Evolutionary conservation across 2,797 vertebrate species (phyloP), one percentile per base, ranked within the genome.

Genomic region (Tadarida brasiliensis): DNA sequence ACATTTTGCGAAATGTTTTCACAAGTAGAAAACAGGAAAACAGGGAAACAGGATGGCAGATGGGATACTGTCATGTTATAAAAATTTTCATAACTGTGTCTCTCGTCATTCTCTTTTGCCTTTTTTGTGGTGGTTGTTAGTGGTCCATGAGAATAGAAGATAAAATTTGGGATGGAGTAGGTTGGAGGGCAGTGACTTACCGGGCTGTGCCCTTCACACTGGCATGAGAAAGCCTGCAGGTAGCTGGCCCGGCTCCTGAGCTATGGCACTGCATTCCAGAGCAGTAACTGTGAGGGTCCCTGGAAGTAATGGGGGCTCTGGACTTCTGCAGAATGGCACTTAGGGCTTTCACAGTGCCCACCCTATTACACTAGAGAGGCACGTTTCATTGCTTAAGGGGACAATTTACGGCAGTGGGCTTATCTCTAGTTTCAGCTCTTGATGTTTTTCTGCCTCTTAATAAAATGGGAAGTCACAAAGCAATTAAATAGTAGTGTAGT

Each of bases 401-500:
- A 95, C 92, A 96, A 97, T 98, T 98, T 98, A 98, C 0, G 82
- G 93, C 97, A 59, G 9, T 84, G 81, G 83, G 91, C 95, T 96
- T 94, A 95, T 94, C 95, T 95, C 80, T 68, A 82, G 90, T 97
- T 97, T 97, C 97, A 92, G 96, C 83, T 94, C 96, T 98, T 90
- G 84, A 73, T 97, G 96, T 98, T 97, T 97, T 97, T 90, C 97
- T 98, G 97, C 96, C 97, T 96, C 96, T 97, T 97, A 97, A 97
- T 97, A 98, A 97, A 97, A 96, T 92, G 96, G 82, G 90, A 98
- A 98, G 77, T 97, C 80, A 96, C 96, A 94, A 98, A 98, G 94
- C 96, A 98, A 98, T 98, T 98, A 97, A 98, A 97, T 96, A 59
- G 78, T 94, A 92, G 49, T 97, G 90, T 97, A 9, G 35, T 98